Evolutionary conservation across 2,888 invertebrate genomes (phyloP), one percentile per base, ranked within the genome.

Genomic region (Bibio marci): DNA sequence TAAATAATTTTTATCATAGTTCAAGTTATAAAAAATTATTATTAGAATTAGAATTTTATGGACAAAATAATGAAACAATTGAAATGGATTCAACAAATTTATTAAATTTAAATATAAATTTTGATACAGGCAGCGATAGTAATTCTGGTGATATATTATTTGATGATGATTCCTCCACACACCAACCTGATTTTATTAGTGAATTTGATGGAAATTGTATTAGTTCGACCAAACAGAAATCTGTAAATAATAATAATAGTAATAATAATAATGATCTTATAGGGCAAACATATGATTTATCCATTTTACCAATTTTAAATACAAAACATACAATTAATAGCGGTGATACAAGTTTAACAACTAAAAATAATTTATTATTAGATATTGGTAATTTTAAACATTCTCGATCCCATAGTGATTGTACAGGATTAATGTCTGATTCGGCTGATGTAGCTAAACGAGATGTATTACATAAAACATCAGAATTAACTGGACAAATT

Each of bases 331-430:
- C 22, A 6, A 8, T 22, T 22, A 8, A 22, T 6, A 22, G 4
- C 8, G 8, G 4, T 8, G 18, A 6, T 13, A 30, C 15, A 12
- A 27, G 17, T 27, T 27, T 17, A 15, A 22, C 22, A 22, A 6
- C 22, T 8, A 22, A 4, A 6, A 6, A 4, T 8, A 22, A 22
- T 22, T 41, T 43, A 28, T 37, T 43, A 27, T 41, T 46, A 2
- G 44, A 46, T 31, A 38, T 43, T 4, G 41, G 34, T 3, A 39
- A 41, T 12, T 44, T 35, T 30, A 47, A 48, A 37, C 49, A 49
- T 42, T 44, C 46, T 17, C 40, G 49, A 33, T 49, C 49, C 15
- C 49, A 48, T 30, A 48, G 48, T 36, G 49, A 49, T 43, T 48
- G 48, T 32, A 48, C 48, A 1, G 47, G 47, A 15, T 32, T 47